phyloP scores from a whole-genome alignment of 2,113 vertebrate species.

The Bos javanicus region DNA sequence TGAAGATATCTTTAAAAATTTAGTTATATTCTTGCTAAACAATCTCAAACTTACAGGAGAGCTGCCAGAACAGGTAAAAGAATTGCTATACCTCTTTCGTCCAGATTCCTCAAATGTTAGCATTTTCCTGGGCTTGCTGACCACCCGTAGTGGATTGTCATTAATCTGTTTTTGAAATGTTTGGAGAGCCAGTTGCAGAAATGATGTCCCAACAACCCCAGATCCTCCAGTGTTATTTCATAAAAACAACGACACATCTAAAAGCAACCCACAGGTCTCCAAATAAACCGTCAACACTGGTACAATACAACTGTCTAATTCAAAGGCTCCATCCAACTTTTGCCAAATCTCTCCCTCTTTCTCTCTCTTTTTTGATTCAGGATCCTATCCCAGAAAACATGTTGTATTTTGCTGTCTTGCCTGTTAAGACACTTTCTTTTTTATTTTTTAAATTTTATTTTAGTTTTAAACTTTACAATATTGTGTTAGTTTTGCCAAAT shows the following conservation, averaged over 20 bases:
- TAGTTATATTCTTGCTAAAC: background rate
- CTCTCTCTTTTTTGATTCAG: background rate
- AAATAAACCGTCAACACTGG: background rate
- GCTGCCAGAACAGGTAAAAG: background rate
- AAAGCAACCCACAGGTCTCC: background rate
- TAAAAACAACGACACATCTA: background rate
- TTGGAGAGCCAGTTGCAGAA: background rate
- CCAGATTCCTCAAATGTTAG: background rate
- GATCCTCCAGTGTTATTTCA: background rate
- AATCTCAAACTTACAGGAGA: background rate
- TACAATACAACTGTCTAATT: background rate
- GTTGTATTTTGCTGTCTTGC: background rate
- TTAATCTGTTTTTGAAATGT: background rate
- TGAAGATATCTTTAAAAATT: background rate
- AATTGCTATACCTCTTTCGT: background rate
- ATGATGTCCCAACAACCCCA: background rate
- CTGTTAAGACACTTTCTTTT: background rate
- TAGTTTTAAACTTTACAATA: too few relatives aligned
- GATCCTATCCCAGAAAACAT: background rate
- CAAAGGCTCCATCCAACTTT: background rate
- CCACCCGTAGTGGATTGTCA: background rate
- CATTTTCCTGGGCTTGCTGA: background rate
- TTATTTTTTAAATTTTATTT: too few relatives aligned
- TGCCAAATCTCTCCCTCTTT: background rate
- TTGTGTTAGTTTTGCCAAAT: too few relatives aligned